Conservation (phyloP, 2,888 invertebrate genomes). For the Teinopalpus imperialis region DNA sequence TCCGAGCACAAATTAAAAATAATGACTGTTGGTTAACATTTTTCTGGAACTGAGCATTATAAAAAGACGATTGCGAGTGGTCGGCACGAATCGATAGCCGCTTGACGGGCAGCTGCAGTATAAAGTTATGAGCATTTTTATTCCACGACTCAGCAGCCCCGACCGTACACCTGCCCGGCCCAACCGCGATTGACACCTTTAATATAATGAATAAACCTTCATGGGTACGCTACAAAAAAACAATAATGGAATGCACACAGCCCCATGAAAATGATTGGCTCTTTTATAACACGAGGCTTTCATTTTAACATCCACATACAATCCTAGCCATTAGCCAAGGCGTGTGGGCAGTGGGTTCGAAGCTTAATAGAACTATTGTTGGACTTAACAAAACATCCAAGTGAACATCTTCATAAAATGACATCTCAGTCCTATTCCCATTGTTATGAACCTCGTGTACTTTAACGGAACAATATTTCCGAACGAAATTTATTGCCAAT, state of each 20-base stretch:
- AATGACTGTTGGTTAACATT: slow-evolving; percentile 61
- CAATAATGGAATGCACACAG: slow-evolving; percentile 72
- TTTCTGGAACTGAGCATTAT: slow-evolving; percentile 64
- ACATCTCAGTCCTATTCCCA: slow-evolving; percentile 54
- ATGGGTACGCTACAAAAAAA: slow-evolving; percentile 60
- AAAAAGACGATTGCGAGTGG: slow-evolving; percentile 59
- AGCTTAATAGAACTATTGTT: slow-evolving; percentile 81
- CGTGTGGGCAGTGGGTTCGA: slow-evolving; percentile 79
- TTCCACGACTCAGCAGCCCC: slow-evolving; percentile 53
- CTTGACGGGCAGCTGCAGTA: slow-evolving; percentile 78
- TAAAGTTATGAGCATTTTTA: slow-evolving; percentile 79
- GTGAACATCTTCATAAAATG: slow-evolving; percentile 78
- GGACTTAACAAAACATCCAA: slow-evolving; percentile 71
- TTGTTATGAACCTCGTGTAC: slow-evolving; percentile 59
- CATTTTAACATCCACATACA: slow-evolving; percentile 79
- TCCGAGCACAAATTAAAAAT: slow-evolving; percentile 59
- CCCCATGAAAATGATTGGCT: slow-evolving; percentile 79
- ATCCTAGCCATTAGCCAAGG: slow-evolving; percentile 75
- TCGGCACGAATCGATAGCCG: slow-evolving; percentile 63
- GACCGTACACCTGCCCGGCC: slow-evolving; percentile 66
- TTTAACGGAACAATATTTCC: slow-evolving; percentile 61
- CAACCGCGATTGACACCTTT: slow-evolving; percentile 77
- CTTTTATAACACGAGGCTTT: slow-evolving; percentile 67
- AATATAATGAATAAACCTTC: slow-evolving; percentile 64
- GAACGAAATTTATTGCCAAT: slow-evolving; percentile 78